These are phyloP conservation scores for Phrynocephalus forsythii DNA, from an alignment of 2,797 vertebrate species.

Conservation along the genomic window DNA sequence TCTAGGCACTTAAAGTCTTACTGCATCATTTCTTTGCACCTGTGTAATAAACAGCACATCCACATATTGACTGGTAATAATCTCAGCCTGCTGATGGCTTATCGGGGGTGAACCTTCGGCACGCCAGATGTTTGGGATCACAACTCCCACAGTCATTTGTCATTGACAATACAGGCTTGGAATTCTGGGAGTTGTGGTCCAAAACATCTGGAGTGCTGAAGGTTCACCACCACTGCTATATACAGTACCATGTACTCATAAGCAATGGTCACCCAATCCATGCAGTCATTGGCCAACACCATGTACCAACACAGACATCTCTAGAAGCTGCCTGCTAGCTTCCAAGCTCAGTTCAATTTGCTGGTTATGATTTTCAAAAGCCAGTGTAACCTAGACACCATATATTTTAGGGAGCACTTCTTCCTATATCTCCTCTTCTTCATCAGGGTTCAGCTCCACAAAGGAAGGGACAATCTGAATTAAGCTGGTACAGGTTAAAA, in stretches of 20 bases:
- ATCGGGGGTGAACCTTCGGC: background rate
- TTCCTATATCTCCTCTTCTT: background rate
- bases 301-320: background rate
- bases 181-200: too few relatives aligned
- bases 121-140: too few relatives aligned
- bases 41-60: background rate
- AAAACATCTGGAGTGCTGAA: too few relatives aligned
- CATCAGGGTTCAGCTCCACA: background rate
- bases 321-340: background rate
- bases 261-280: background rate
- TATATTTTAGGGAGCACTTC: background rate
- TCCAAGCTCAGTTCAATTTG: background rate
- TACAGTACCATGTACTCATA: background rate
- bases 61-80: background rate
- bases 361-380: background rate
- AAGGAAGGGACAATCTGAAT: background rate
- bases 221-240: background rate
- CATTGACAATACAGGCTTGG: too few relatives aligned
- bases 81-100: background rate
- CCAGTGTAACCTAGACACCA: background rate
- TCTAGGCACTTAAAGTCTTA: background rate
- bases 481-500: background rate
- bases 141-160: too few relatives aligned
- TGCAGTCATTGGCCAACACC: background rate
- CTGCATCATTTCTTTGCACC: background rate